Evolutionary conservation across 2,113 vertebrate genomes (phyloP).

Genomic region (Protobothrops mucrosquamatus): DNA sequence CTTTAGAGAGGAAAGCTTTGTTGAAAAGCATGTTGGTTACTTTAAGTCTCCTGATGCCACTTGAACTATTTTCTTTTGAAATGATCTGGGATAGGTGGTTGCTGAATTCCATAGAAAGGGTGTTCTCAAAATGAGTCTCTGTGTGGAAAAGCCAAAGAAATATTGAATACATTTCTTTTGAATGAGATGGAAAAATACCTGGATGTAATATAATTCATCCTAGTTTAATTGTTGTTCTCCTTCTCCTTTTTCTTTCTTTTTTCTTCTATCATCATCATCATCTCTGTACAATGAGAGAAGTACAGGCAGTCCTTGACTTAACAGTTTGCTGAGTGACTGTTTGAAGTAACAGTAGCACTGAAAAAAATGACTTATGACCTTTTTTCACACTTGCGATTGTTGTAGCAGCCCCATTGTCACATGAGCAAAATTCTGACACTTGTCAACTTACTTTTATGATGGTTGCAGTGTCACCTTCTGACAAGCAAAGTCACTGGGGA

Average conservation of each 20-base stretch:
- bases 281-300: neutral
- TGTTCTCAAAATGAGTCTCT: neutral
- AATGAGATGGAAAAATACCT: neutral
- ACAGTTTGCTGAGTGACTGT: neutral
- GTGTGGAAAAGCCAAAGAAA: neutral
- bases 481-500: neutral
- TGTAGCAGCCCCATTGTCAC: neutral
- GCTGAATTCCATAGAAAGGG: neutral
- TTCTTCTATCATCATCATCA: too few relatives aligned
- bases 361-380: neutral
- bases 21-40: neutral
- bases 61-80: neutral
- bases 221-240: neutral
- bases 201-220: neutral
- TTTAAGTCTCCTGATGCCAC: neutral
- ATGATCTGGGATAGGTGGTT: neutral
- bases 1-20: neutral
- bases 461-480: neutral
- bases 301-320: neutral
- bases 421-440: neutral
- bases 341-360: neutral
- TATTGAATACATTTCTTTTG: neutral
- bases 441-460: neutral
- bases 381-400: neutral
- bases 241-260: neutral